Percentiles rank a stretch among this genome's conserved stretches.
phyloP scores from a whole-genome alignment of 2,797 vertebrate species.

The Carduelis carduelis region DNA sequence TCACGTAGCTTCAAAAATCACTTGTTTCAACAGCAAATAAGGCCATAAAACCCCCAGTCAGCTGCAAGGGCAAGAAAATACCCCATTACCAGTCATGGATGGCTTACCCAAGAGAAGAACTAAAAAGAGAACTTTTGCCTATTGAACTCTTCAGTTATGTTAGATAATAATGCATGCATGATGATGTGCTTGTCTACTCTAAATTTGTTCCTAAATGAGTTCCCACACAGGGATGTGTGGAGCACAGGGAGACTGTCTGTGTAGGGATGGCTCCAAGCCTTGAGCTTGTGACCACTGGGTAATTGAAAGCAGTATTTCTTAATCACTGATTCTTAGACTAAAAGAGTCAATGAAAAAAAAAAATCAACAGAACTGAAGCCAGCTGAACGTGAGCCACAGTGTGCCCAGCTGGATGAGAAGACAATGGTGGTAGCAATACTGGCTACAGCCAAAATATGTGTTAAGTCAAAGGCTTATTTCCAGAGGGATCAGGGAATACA shows the following conservation, averaged over 20 bases:
- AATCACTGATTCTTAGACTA: not conserved
- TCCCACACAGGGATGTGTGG: not conserved
- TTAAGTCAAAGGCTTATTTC: not conserved
- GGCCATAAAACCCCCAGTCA: not conserved
- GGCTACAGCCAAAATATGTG: not conserved
- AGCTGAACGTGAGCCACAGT: not conserved
- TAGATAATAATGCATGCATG: not conserved
- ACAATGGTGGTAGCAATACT: not conserved
- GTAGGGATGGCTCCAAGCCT: not conserved
- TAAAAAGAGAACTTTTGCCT: not conserved
- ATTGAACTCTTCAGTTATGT: not conserved
- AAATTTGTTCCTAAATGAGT: not conserved
- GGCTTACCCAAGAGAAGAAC: not conserved
- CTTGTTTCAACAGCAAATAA: not conserved
- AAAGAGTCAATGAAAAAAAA: not conserved
- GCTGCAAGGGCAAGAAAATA: not conserved
- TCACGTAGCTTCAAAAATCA: not conserved
- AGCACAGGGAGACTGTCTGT: not conserved
- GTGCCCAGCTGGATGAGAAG: not conserved
- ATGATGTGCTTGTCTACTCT: not conserved
- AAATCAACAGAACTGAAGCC: not conserved
- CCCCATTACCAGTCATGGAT: not conserved
- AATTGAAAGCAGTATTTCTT: not conserved
- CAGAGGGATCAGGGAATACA: not conserved
- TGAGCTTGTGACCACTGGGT: not conserved